phyloP scores from a whole-genome alignment of 1,140 invertebrate species.

The Babylonia areolata region DNA sequence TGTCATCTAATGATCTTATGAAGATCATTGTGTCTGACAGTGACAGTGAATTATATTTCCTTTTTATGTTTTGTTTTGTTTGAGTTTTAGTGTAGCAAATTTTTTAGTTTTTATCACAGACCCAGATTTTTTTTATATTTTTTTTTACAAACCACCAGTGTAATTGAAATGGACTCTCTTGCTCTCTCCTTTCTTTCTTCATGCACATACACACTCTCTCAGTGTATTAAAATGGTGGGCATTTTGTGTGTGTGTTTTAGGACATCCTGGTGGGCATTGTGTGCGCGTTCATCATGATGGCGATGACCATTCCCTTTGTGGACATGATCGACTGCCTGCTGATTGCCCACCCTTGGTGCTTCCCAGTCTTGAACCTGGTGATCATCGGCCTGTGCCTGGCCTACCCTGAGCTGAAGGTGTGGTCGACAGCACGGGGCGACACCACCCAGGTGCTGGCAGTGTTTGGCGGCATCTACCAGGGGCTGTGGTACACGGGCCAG shows the following conservation, averaged over 20 bases:
- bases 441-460: constrained; percentile 88
- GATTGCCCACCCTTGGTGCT: constrained; percentile 82
- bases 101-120: too few species aligned
- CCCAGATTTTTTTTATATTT: too few species aligned
- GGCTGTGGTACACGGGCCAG: constrained; percentile 88
- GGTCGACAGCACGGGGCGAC: constrained; percentile 83
- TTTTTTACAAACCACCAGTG: too few species aligned
- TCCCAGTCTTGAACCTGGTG: constrained; percentile 82
- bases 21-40: too few species aligned
- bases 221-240: background rate
- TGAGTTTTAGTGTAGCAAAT: too few species aligned
- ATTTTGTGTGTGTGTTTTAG: constrained; percentile 71
- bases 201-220: too few species aligned
- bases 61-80: too few species aligned
- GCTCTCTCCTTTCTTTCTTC: too few species aligned
- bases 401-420: constrained; percentile 79
- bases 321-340: constrained; percentile 85
- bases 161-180: too few species aligned
- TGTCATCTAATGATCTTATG: too few species aligned
- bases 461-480: constrained; percentile 85
- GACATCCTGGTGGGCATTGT: constrained; percentile 76
- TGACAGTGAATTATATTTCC: too few species aligned
- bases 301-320: constrained; percentile 84
- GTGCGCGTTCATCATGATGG: constrained; percentile 83
- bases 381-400: constrained; percentile 84